Evolutionary conservation across 2,888 invertebrate genomes (phyloP), one percentile per base, ranked within the genome.

Genomic region (Drosophila anceps): DNA sequence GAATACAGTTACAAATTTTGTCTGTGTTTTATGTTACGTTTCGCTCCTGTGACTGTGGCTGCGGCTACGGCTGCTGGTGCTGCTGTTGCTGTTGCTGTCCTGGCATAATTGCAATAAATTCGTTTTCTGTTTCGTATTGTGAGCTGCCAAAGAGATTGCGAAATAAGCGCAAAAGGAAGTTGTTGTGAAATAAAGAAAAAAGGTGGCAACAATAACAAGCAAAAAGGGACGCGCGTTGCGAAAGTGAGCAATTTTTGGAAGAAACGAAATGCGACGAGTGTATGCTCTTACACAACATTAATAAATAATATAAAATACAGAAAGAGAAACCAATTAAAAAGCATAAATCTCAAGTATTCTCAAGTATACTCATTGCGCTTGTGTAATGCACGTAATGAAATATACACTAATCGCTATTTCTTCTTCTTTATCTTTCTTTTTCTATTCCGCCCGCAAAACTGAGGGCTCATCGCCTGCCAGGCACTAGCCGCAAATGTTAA

Each of bases 51-150:
- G 54, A 46, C 60, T 73, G 59, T 12, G 15, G 69, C 62, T 69
- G 44, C 53, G 35, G 57, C 60, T 64, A 46, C 27, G 27, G 24
- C 51, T 53, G 53, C n/a, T n/a, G n/a, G n/a, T n/a, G n/a, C n/a
- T n/a, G n/a, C n/a, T n/a, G n/a, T n/a, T n/a, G n/a, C 18, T 43
- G 39, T 58, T 78, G 69, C 41, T 65, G 63, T 69, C 69, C 68
- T 79, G 68, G 66, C 74, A 84, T 77, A 84, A 83, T 79, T 84
- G 82, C 71, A 79, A 84, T 83, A 86, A 76, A 84, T 77, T 82
- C 82, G 69, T 69, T 65, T 70, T 77, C 67, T 75, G 50, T 60
- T 74, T 67, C 39, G 44, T 37, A 44, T 64, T 64, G 24, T 39
- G 69, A 64, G 46, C 59, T 54, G 68, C 39, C 58, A 51, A 67